Conservation (phyloP, 1,140 invertebrate genomes). For the Yoshiicerus persimilis region DNA sequence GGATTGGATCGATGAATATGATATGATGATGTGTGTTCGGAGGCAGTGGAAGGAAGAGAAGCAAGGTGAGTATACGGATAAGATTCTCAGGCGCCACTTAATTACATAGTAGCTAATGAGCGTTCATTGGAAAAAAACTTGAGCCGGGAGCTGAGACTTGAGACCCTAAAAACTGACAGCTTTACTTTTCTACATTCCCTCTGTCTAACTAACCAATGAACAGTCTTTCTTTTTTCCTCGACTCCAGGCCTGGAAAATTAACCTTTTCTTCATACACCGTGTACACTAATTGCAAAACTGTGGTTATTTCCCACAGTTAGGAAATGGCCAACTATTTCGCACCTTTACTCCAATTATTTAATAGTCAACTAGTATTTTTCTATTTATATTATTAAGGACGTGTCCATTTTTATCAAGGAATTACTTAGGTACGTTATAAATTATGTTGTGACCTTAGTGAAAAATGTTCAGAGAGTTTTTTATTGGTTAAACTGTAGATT, state of each 20-base stretch:
- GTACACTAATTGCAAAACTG: no score
- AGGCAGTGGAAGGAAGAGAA: neutral
- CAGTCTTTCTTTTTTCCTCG: neutral
- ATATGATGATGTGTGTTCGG: conserved; percentile 29
- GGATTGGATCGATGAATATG: conserved; percentile 37
- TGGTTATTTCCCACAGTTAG: neutral
- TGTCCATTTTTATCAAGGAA: neutral
- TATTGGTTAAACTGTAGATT: neutral
- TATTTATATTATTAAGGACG: no score
- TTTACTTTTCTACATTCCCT: neutral
- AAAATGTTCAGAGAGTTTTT: neutral
- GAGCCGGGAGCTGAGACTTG: conserved; percentile 1
- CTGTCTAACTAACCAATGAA: neutral
- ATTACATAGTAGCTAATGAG: conserved; percentile 47
- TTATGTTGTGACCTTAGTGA: neutral
- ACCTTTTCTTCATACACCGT: no score
- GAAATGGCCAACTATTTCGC: neutral
- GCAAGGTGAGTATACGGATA: conserved; percentile 11
- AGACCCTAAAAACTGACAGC: conserved; percentile 16
- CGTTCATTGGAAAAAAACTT: conserved; percentile 38
- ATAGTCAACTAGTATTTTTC: neutral
- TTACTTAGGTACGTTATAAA: neutral
- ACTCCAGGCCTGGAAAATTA: neutral
- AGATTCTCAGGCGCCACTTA: conserved; percentile 47
- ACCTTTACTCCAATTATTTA: neutral